Percentiles rank a stretch among this genome's conserved stretches.
Evolutionary conservation across 23 tunicate species (phyloP).

Genomic region (Halocynthia aurantium): DNA sequence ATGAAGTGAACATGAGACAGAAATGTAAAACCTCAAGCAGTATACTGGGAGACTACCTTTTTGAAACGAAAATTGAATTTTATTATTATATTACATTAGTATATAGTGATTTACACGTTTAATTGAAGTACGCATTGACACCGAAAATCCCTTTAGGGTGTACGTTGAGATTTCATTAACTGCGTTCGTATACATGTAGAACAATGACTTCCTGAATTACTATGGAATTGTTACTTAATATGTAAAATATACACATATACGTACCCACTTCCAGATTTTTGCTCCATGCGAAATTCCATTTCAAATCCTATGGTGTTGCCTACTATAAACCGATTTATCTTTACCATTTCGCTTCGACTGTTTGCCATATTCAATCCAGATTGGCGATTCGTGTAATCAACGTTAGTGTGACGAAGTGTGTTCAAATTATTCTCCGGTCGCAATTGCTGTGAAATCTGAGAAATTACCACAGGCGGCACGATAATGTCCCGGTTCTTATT

Average conservation of each 20-base stretch:
- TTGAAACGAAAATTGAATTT: background rate
- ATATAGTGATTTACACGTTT: background rate
- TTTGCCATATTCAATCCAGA: background rate
- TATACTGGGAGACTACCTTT: too few relatives aligned
- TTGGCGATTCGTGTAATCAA: background rate
- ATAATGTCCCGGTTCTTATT: background rate
- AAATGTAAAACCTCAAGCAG: background rate
- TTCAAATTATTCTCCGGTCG: background rate
- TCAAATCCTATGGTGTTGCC: conserved; percentile 81
- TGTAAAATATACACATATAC: conserved; percentile 2
- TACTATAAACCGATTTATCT: conserved; percentile 22
- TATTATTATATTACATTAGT: background rate
- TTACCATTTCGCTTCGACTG: background rate
- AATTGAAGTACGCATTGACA: too few relatives aligned
- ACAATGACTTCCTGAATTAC: too few relatives aligned
- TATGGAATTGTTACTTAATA: background rate
- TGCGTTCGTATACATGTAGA: too few relatives aligned
- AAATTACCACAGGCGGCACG: conserved; percentile 12
- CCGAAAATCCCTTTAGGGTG: too few relatives aligned
- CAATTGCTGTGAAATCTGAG: conserved; percentile 3
- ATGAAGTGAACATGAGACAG: too few relatives aligned
- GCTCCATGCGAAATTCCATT: conserved; percentile 58
- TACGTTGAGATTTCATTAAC: too few relatives aligned
- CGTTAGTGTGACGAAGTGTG: background rate
- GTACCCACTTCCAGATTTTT: conserved; percentile 78